Evolutionary conservation across 2,113 vertebrate genomes (phyloP), one percentile per base, ranked within the genome.

Genomic region (Trichechus manatus): DNA sequence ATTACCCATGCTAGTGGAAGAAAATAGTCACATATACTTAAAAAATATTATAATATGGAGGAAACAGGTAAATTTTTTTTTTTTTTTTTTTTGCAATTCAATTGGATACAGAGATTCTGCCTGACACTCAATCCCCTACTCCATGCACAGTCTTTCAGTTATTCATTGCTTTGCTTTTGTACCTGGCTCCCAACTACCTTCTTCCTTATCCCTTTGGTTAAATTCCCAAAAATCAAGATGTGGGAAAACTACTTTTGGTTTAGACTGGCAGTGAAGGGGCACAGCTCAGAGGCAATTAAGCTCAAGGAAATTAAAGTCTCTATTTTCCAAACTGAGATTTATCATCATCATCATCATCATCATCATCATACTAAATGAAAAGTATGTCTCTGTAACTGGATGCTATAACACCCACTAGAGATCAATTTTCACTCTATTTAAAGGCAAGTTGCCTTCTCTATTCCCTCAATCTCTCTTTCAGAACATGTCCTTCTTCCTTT

Each of bases 11-110:
- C 5, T 72, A 86, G 82, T 53, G 10, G 29, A 53, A 80, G 13
- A 79, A 96, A 89, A 83, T 11, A 88, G 19, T 53, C 31, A 79
- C 63, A 74, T 39, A 50, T 39, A 79, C 74, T 94, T 95, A 42
- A 33, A 74, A 87, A 70, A 31, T 63, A 31, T 70, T 56, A 59
- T 23, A 84, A 70, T 64, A 89, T 64, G 15, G 4, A 78, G 9
- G 33, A 4, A 85, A 83, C n/a, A 6, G 3, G 13, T 75, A 96
- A 78, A 78, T 90, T 31, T 6, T 17, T 66, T 50, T 61, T 68
- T 59, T 33, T 11, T 56, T 61, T 50, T 61, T 68, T 59, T n/a
- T 33, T 56, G 23, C 13, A 81, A 50, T 70, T 56, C 29, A 81
- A 0, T 82, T 23, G 8, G 9, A 68, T 42, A 36, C 1, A 92